phyloP scores from a whole-genome alignment of 2,797 vertebrate species.

The Rhinogobio ventralis region DNA sequence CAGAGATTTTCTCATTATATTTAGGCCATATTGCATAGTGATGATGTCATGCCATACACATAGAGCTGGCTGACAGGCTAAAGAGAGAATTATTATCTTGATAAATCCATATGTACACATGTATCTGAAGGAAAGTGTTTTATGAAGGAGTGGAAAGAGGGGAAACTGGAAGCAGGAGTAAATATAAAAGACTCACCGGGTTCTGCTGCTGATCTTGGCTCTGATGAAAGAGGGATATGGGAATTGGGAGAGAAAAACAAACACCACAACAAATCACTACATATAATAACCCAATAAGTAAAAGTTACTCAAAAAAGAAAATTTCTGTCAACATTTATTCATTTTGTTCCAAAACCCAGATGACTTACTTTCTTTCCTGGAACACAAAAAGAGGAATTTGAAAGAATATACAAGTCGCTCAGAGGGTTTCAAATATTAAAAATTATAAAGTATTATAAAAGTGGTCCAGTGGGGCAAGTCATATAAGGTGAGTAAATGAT shows the following conservation, averaged over 20 bases:
- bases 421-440: neutral
- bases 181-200: constrained; percentile 79
- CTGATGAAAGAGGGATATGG: constrained; percentile 71
- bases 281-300: neutral
- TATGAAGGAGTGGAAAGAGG: constrained; percentile 33
- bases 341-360: neutral
- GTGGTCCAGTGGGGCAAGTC: neutral
- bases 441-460: neutral
- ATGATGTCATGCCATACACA: constrained; percentile 28
- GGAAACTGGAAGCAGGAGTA: constrained; percentile 5
- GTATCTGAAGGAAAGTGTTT: constrained; percentile 10
- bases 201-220: constrained; percentile 93
- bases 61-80: neutral
- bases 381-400: neutral
- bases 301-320: neutral
- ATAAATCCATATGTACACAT: neutral
- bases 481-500: neutral
- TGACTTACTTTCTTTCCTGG: too few species aligned
- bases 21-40: neutral
- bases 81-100: constrained; percentile 1
- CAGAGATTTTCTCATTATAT: neutral
- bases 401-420: neutral
- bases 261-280: constrained; percentile 30
- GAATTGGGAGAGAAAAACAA: constrained; percentile 30
- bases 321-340: neutral